Percentiles rank a stretch among this genome's conserved stretches.
Evolutionary conservation across 2,797 vertebrate species (phyloP).

Genomic region (Smutsia temminckii): DNA sequence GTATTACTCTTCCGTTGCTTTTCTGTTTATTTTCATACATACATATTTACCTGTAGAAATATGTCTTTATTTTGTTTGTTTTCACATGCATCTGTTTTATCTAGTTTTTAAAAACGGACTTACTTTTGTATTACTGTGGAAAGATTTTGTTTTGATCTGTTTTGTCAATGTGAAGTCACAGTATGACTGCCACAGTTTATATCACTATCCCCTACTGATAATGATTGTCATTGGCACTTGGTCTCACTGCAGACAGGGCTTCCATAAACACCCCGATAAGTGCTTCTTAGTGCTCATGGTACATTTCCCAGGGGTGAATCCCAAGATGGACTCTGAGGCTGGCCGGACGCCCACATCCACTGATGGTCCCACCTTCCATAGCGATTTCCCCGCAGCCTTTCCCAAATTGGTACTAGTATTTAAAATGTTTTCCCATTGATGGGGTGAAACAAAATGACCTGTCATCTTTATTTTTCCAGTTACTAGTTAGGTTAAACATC

Average conservation of each 20-base stretch:
- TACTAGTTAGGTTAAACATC: neutral
- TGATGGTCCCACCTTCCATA: neutral
- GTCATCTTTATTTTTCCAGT: neutral
- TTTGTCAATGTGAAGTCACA: neutral
- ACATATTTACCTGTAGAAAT: neutral
- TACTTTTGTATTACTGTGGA: neutral
- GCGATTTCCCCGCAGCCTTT: neutral
- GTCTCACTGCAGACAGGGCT: neutral
- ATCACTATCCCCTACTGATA: neutral
- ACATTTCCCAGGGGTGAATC: neutral
- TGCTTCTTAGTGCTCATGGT: neutral
- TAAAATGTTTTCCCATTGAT: neutral
- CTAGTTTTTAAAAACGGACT: neutral
- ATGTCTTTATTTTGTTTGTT: neutral
- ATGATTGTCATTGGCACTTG: neutral
- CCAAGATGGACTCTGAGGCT: too few relatives aligned
- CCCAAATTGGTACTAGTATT: neutral
- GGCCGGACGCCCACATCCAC: neutral
- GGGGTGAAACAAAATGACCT: neutral
- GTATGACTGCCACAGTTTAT: neutral
- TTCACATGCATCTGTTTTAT: neutral
- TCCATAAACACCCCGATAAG: neutral
- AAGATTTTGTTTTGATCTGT: neutral
- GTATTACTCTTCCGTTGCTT: neutral
- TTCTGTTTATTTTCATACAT: neutral